These are phyloP conservation scores for Oncorhynchus clarkii DNA, from an alignment of 2,113 vertebrate genomes.

Conservation along the genomic window DNA sequence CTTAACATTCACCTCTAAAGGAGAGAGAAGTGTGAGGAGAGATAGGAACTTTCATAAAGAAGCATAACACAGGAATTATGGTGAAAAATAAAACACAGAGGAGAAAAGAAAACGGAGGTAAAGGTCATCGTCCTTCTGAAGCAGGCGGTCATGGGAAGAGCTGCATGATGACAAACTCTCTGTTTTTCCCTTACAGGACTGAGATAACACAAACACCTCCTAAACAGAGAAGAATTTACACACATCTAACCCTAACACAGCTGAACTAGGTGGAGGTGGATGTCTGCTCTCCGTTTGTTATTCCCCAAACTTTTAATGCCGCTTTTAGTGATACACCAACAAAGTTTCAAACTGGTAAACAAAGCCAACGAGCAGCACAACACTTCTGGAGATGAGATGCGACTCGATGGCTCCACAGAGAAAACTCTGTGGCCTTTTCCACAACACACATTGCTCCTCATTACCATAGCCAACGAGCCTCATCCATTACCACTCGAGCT, in stretches of 20 bases:
- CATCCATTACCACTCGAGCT: slow-evolving; percentile 67
- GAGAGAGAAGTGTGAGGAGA: slow-evolving; percentile 25
- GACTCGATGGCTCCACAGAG: neutral
- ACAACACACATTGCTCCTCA: slow-evolving; percentile 59
- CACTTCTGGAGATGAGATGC: neutral
- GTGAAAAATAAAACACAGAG: neutral
- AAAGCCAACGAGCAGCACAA: slow-evolving; percentile 4
- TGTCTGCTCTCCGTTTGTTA: too few relatives aligned
- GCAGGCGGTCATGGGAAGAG: too few relatives aligned
- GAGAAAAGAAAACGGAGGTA: neutral
- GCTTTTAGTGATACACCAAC: neutral
- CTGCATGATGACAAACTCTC: too few relatives aligned
- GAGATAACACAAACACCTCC: too few relatives aligned
- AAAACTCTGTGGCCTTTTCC: slow-evolving; percentile 52
- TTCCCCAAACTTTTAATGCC: too few relatives aligned
- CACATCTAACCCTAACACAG: too few relatives aligned
- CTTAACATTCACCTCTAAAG: slow-evolving; percentile 61
- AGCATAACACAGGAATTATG: slow-evolving; percentile 49
- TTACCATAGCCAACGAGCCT: slow-evolving; percentile 71
- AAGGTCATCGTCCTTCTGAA: too few relatives aligned
- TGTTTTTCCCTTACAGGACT: too few relatives aligned
- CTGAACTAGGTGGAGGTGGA: too few relatives aligned
- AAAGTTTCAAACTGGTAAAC: slow-evolving; percentile 36
- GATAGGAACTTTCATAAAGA: slow-evolving; percentile 57
- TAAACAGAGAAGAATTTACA: too few relatives aligned